Conservation (phyloP, 2,888 invertebrate species). For the Euphydryas editha region DNA sequence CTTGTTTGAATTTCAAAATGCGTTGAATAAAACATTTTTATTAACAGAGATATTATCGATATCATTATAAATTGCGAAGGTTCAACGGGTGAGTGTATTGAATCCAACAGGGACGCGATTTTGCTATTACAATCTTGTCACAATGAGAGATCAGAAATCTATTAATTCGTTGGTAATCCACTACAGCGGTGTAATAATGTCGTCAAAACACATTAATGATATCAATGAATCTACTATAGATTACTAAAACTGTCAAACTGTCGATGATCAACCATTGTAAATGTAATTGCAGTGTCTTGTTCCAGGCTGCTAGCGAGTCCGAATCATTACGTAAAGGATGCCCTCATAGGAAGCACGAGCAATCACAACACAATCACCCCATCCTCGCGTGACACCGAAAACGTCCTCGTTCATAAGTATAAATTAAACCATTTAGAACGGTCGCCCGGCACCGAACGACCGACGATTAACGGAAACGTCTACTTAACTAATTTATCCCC, state of each 20-base stretch:
- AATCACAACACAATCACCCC: slow-evolving; percentile 83
- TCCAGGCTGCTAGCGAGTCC: slow-evolving; percentile 42
- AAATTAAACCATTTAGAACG: slow-evolving; percentile 84
- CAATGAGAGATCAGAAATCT: no score
- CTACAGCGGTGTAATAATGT: no score
- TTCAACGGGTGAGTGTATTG: slow-evolving; percentile 2
- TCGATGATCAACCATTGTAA: slow-evolving; percentile 17
- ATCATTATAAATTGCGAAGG: slow-evolving; percentile 8
- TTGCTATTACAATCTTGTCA: no score
- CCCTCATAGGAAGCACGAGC: slow-evolving; percentile 79
- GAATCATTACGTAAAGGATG: slow-evolving; percentile 71
- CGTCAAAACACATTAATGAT: no score
- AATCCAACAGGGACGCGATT: background rate
- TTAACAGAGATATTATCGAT: background rate
- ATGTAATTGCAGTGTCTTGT: slow-evolving; percentile 31
- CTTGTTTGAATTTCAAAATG: background rate
- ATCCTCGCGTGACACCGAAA: slow-evolving; percentile 83
- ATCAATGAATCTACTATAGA: no score
- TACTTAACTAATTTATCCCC: slow-evolving; percentile 84
- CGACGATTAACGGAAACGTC: slow-evolving; percentile 84
- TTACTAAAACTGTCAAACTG: no score
- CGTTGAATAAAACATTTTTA: background rate
- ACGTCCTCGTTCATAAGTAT: slow-evolving; percentile 83
- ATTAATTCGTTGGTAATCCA: no score
- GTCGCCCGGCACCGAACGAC: slow-evolving; percentile 75